Percentiles rank a stretch among this genome's conserved stretches.
Conservation (phyloP, 1,140 invertebrate species). For the Drosophila lacteicornis region DNA sequence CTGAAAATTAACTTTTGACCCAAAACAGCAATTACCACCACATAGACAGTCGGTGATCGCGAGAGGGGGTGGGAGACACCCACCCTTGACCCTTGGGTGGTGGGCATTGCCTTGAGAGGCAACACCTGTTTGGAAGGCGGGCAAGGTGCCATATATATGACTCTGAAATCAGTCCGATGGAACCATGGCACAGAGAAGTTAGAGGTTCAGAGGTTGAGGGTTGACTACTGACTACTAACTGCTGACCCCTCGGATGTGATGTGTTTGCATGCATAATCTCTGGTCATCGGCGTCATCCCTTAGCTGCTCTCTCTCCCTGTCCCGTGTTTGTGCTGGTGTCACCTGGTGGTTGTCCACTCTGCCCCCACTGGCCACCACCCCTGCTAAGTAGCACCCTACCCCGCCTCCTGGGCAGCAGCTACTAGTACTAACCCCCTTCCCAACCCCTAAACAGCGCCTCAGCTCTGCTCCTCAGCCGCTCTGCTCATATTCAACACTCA, state of each 20-base stretch:
- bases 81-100: constrained; percentile 35
- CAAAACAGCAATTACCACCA: constrained; percentile 64
- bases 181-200: constrained; percentile 43
- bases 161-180: constrained; percentile 78
- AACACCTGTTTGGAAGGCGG: constrained; percentile 66
- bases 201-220: constrained; percentile 30
- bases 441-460: constrained; percentile 17
- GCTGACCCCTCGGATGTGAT: constrained; percentile 60
- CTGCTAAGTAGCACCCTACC: constrained; percentile 26
- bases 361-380: constrained; percentile 29
- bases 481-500: constrained; percentile 57
- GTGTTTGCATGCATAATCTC: constrained; percentile 80
- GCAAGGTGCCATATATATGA: constrained; percentile 75
- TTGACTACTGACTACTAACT: constrained; percentile 30
- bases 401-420: not conserved
- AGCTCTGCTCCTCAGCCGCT: constrained; percentile 30
- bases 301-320: constrained; percentile 49
- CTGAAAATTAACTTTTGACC: constrained; percentile 80
- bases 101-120: constrained; percentile 69
- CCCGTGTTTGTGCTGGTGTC: constrained; percentile 38
- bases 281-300: constrained; percentile 76
- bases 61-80: not conserved
- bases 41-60: not conserved
- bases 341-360: constrained; percentile 69
- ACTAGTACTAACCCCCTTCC: constrained; percentile 7